These are phyloP conservation scores for Deilephila elpenor DNA, from an alignment of 2,888 invertebrate genomes.

Conservation along the genomic window DNA sequence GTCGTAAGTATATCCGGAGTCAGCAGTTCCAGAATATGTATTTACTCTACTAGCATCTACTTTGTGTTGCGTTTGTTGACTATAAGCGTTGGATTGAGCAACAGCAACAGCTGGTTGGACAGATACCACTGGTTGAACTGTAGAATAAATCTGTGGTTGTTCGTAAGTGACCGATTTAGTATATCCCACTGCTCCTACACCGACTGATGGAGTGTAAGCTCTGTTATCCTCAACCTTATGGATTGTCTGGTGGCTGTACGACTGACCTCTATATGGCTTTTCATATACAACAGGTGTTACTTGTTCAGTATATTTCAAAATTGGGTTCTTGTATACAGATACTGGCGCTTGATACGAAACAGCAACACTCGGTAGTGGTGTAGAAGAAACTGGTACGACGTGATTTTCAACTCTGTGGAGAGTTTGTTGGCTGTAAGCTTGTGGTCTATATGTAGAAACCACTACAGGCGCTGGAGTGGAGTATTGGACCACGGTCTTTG, in stretches of 20 bases:
- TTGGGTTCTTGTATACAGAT: conserved; percentile 71
- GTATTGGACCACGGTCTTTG: conserved; percentile 55
- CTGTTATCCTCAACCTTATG: conserved; percentile 61
- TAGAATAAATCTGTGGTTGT: conserved; percentile 54
- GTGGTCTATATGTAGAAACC: conserved; percentile 56
- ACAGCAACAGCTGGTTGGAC: conserved; percentile 56
- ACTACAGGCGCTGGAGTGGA: conserved; percentile 61
- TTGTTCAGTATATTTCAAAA: conserved; percentile 66
- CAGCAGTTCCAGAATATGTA: conserved; percentile 53
- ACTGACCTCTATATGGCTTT: conserved; percentile 60
- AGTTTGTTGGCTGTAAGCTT: conserved; percentile 62
- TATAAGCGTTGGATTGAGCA: conserved; percentile 62
- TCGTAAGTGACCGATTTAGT: conserved; percentile 50
- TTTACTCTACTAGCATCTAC: conserved; percentile 62
- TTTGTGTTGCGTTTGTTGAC: conserved; percentile 67
- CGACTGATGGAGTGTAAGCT: conserved; percentile 53
- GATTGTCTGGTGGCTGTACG: conserved; percentile 66
- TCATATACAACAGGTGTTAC: conserved; percentile 64
- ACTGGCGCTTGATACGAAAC: conserved; percentile 42
- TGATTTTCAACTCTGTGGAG: conserved; percentile 64
- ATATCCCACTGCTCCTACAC: conserved; percentile 51
- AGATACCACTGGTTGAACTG: conserved; percentile 50
- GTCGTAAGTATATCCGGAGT: conserved; percentile 62
- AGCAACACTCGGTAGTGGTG: conserved; percentile 52
- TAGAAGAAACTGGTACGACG: conserved; percentile 62